A percentile compares a stretch with the other conserved stretches of the same genome.
phyloP scores from a whole-genome alignment of 1,140 invertebrate genomes.

The Atopsyche davidsoni region DNA sequence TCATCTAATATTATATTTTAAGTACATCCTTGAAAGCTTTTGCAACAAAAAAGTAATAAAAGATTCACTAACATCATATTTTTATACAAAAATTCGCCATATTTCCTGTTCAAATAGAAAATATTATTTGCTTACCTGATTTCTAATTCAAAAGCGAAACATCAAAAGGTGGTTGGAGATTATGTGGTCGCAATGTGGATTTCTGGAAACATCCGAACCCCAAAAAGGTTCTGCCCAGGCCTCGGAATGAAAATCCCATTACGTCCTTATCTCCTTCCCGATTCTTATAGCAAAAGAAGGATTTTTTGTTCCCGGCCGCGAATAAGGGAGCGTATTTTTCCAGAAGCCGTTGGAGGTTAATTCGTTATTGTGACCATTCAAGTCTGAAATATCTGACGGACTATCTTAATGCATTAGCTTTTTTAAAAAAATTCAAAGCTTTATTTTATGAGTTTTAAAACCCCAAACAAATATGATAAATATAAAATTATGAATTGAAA shows the following conservation, averaged over 20 bases:
- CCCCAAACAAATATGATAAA: no score
- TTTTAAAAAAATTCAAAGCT: not conserved
- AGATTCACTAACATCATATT: no score
- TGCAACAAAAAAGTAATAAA: no score
- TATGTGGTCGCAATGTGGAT: conserved; percentile 22
- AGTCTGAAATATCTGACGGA: not conserved
- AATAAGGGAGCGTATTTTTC: conserved; percentile 19
- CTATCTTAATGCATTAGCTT: not conserved
- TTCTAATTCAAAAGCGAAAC: conserved; percentile 15
- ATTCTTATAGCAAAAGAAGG: conserved; percentile 30
- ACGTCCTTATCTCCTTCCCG: conserved; percentile 27
- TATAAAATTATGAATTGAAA: no score
- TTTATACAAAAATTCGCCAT: not conserved
- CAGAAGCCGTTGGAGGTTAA: conserved; percentile 29
- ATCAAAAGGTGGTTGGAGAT: conserved; percentile 18
- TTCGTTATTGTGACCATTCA: conserved; percentile 6
- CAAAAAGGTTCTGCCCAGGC: conserved; percentile 19
- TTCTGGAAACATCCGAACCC: conserved; percentile 5
- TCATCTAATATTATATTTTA: no score
- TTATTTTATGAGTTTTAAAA: no score
- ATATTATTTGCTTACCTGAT: conserved; percentile 2
- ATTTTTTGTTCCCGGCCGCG: conserved; percentile 24
- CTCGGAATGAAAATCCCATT: conserved; percentile 30
- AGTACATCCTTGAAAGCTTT: no score
- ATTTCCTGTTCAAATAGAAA: not conserved